A percentile compares a stretch with the other conserved stretches of the same genome.
phyloP scores from a whole-genome alignment of 2,797 vertebrate genomes.

The Tragelaphus eurycerus region DNA sequence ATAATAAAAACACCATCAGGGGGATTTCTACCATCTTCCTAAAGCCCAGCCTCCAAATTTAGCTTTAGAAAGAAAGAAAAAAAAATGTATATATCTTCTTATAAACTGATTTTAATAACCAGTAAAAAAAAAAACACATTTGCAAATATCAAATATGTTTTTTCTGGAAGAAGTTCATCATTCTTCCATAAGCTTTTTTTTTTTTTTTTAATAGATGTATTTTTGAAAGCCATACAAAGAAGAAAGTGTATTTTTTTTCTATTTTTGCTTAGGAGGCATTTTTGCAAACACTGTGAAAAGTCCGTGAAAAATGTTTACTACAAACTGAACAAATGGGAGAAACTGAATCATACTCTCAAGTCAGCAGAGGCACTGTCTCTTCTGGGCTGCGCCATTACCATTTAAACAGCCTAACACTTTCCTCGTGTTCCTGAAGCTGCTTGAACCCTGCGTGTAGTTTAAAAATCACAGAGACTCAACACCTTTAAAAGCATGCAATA shows the following conservation, averaged over 20 bases:
- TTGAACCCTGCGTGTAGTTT: neutral
- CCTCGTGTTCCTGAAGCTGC: neutral
- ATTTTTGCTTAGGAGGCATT: conserved; percentile 80
- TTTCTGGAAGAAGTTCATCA: conserved; percentile 73
- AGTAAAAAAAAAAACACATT: conserved; percentile 66
- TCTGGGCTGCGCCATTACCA: neutral
- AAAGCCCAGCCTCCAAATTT: neutral
- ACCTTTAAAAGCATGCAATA: neutral
- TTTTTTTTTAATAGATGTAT: conserved; percentile 64
- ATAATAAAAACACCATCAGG: neutral
- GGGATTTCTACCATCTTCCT: neutral
- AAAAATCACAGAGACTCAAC: neutral
- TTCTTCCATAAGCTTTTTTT: conserved; percentile 63
- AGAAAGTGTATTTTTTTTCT: conserved; percentile 78
- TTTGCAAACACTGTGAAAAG: conserved; percentile 76
- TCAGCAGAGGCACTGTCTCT: conserved; percentile 30
- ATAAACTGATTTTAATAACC: conserved; percentile 70
- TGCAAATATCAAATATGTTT: conserved; percentile 78
- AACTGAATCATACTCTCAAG: conserved; percentile 44
- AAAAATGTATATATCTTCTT: neutral
- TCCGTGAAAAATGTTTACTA: conserved; percentile 75
- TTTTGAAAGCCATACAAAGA: conserved; percentile 77
- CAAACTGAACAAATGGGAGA: conserved; percentile 71
- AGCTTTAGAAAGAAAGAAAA: neutral
- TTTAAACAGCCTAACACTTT: neutral